Conservation (phyloP, 1,140 invertebrate genomes). For the Drosophila tsacasi region DNA sequence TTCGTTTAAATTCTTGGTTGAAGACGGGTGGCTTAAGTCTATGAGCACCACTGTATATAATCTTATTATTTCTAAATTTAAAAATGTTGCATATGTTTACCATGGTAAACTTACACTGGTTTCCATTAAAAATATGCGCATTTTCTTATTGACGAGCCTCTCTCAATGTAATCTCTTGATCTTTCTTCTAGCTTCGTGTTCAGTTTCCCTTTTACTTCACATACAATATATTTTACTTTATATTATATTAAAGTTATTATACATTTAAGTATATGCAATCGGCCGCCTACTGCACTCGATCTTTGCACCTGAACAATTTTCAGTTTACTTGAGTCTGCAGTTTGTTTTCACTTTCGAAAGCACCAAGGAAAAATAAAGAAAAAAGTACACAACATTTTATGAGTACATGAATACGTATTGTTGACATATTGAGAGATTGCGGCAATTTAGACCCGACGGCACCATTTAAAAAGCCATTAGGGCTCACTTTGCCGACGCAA, state of each 20-base stretch:
- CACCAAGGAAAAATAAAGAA: conserved; percentile 15
- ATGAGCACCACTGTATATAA: too few relatives aligned
- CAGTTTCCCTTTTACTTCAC: conserved; percentile 18
- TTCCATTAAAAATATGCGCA: background rate
- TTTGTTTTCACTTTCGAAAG: conserved; percentile 33
- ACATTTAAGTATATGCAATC: conserved; percentile 22
- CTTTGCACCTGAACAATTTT: conserved; percentile 64
- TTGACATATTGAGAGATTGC: conserved; percentile 50
- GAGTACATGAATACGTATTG: conserved; percentile 34
- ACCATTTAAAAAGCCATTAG: conserved; percentile 59
- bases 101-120: too few relatives aligned
- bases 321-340: conserved; percentile 42
- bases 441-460: conserved; percentile 52
- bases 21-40: too few relatives aligned
- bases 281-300: conserved; percentile 60
- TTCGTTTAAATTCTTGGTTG: too few relatives aligned
- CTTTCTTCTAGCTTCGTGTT: conserved; percentile 11
- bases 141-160: background rate
- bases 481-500: conserved; percentile 17
- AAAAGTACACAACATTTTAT: conserved; percentile 3
- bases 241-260: conserved; percentile 14
- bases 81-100: too few relatives aligned
- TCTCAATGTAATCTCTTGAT: background rate
- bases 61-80: too few relatives aligned
- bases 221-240: conserved; percentile 27